These are phyloP conservation scores for Sphyrna mokarran DNA, from an alignment of 2,113 vertebrate genomes.

Conservation along the genomic window DNA sequence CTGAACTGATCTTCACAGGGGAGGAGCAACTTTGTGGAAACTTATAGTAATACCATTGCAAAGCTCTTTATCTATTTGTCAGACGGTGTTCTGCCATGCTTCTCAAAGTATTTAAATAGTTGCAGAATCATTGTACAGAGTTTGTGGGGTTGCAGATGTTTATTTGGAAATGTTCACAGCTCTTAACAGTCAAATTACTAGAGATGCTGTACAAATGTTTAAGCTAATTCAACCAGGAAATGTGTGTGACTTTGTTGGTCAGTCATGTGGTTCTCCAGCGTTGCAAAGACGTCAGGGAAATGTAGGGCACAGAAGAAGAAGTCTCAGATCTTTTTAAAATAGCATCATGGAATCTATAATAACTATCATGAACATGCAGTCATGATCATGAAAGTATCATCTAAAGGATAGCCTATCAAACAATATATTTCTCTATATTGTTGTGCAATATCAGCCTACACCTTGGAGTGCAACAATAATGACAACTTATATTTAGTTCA, in stretches of 20 bases:
- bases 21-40: background rate
- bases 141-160: background rate
- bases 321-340: no score
- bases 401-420: background rate
- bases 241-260: background rate
- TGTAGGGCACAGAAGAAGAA: background rate
- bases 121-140: background rate
- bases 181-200: background rate
- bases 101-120: background rate
- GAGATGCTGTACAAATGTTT: background rate
- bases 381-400: background rate
- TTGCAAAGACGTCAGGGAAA: background rate
- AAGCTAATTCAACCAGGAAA: background rate
- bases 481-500: no score
- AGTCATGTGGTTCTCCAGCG: background rate
- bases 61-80: background rate
- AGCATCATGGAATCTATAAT: background rate
- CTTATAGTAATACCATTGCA: background rate
- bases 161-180: background rate
- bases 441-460: background rate
- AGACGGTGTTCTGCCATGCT: background rate
- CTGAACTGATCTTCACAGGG: background rate
- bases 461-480: background rate
- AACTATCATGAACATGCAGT: background rate
- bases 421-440: background rate